These are phyloP conservation scores for Australoheros scitulus DNA, from an alignment of 2,113 vertebrate genomes.

Conservation along the genomic window DNA sequence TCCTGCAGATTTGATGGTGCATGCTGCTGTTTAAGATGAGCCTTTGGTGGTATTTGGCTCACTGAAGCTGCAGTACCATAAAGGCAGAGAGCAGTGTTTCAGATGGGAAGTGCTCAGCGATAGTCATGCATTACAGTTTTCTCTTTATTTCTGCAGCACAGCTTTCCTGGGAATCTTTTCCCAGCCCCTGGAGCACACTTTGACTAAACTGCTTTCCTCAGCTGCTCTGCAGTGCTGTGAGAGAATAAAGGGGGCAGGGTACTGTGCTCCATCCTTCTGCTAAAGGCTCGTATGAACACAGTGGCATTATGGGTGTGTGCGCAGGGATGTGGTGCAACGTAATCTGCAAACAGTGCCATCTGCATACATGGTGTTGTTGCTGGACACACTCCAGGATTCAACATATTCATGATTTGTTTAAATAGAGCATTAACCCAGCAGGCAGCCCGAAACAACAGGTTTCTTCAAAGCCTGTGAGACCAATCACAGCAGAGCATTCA, in stretches of 20 bases:
- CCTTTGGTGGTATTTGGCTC: background rate
- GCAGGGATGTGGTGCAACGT: background rate
- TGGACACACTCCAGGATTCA: background rate
- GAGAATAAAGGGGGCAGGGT: conserved; percentile 11
- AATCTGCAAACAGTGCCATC: background rate
- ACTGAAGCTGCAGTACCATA: background rate
- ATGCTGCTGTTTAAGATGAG: background rate
- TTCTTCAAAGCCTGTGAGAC: too few relatives aligned
- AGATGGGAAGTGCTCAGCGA: background rate
- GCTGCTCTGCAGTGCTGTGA: conserved; percentile 6
- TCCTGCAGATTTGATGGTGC: background rate
- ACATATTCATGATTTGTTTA: accelerated
- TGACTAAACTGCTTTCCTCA: conserved; percentile 37
- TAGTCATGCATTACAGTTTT: background rate
- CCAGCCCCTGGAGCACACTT: conserved; percentile 11
- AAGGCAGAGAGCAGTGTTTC: background rate
- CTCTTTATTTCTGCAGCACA: background rate
- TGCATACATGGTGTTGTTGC: background rate
- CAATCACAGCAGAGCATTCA: background rate
- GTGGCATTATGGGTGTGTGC: background rate
- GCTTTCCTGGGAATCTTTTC: background rate
- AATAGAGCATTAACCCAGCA: background rate
- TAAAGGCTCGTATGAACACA: background rate
- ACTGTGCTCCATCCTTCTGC: background rate
- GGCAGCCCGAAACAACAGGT: too few relatives aligned